Percentiles rank a stretch among this genome's conserved stretches.
These are phyloP conservation scores for Rhysida immarginata DNA, from an alignment of 1,140 invertebrate species.

Conservation along the genomic window DNA sequence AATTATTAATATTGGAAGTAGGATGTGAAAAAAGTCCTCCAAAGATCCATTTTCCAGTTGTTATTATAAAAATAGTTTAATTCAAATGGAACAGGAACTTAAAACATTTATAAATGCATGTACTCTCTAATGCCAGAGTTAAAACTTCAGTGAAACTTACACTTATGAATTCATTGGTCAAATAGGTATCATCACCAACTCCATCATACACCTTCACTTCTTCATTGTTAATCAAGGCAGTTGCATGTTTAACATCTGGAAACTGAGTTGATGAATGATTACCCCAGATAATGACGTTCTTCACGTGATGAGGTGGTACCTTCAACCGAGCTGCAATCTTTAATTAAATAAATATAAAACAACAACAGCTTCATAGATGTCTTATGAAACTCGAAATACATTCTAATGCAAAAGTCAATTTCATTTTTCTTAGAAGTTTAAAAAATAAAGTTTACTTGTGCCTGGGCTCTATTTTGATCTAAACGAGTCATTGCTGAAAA, in stretches of 20 bases:
- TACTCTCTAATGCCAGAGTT: too few relatives aligned
- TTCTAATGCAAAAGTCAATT: too few relatives aligned
- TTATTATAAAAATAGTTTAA: too few relatives aligned
- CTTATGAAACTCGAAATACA: too few relatives aligned
- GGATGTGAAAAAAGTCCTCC: too few relatives aligned
- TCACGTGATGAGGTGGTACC: conserved; percentile 51
- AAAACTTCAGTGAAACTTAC: too few relatives aligned
- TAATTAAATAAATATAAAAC: neutral
- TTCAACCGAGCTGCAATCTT: conserved; percentile 37
- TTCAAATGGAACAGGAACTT: too few relatives aligned
- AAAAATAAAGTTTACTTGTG: conserved; percentile 46
- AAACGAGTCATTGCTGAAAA: conserved; percentile 96
- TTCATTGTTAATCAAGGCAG: conserved; percentile 41
- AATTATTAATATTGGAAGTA: too few relatives aligned
- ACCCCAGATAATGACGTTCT: conserved; percentile 96
- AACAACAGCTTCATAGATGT: too few relatives aligned
- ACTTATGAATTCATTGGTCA: conserved; percentile 65
- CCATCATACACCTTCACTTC: conserved; percentile 44
- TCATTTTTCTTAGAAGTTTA: too few relatives aligned
- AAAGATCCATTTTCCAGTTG: too few relatives aligned
- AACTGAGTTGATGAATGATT: conserved; percentile 99
- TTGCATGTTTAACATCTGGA: conserved; percentile 82
- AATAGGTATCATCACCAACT: conserved; percentile 64
- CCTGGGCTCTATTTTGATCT: conserved; percentile 90
- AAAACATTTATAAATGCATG: too few relatives aligned